Percentiles rank a stretch among this genome's conserved stretches.
These are phyloP conservation scores for Bradypodion ventrale DNA, from an alignment of 2,797 vertebrate genomes.

Conservation along the genomic window DNA sequence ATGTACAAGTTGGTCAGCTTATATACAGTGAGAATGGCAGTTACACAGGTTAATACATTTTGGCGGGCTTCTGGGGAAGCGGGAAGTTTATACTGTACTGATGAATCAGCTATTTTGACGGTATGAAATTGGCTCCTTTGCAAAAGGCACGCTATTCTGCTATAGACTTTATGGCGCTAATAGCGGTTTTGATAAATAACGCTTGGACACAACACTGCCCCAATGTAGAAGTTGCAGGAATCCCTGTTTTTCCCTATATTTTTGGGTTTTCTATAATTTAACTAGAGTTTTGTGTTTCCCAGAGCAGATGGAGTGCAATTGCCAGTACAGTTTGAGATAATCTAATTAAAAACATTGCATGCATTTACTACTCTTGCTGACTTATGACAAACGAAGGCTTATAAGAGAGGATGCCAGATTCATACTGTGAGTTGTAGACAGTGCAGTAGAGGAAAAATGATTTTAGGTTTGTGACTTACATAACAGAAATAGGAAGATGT, in stretches of 20 bases:
- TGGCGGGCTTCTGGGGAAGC: too few relatives aligned
- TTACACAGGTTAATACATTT: too few relatives aligned
- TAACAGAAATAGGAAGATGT: slow-evolving; percentile 52
- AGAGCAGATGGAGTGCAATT: not conserved
- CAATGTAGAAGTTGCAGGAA: not conserved
- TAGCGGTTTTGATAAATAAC: too few relatives aligned
- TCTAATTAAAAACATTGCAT: not conserved
- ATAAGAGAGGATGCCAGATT: slow-evolving; percentile 17
- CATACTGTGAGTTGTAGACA: slow-evolving; percentile 20
- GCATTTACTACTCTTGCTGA: slow-evolving; percentile 17
- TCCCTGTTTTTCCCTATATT: not conserved
- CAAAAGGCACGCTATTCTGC: too few relatives aligned
- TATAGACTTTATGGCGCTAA: too few relatives aligned
- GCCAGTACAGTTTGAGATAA: not conserved
- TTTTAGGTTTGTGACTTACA: slow-evolving; percentile 50
- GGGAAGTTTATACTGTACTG: too few relatives aligned
- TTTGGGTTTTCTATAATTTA: not conserved
- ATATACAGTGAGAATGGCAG: too few relatives aligned
- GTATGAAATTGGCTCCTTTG: too few relatives aligned
- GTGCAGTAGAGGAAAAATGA: slow-evolving; percentile 38
- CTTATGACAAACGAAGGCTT: slow-evolving; percentile 33
- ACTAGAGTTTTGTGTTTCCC: not conserved
- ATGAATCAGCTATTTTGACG: too few relatives aligned
- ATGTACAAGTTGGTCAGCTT: too few relatives aligned
- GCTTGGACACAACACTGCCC: too few relatives aligned